These are phyloP conservation scores for Bradypus variegatus DNA, from an alignment of 2,797 vertebrate genomes.

Conservation along the genomic window DNA sequence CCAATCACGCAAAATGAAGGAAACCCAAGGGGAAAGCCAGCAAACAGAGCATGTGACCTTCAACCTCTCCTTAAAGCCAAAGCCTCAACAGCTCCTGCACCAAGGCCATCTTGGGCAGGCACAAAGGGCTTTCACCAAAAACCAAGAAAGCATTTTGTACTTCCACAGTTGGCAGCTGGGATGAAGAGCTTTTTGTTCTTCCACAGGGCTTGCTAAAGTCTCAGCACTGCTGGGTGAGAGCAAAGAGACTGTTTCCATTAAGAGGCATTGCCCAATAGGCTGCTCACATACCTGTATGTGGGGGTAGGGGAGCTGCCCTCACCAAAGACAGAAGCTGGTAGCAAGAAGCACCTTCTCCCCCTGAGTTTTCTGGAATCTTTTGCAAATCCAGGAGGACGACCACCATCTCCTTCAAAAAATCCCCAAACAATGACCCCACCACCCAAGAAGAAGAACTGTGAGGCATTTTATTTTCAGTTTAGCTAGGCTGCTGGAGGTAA, in stretches of 20 bases:
- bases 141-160: slow-evolving; percentile 41
- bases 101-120: slow-evolving; percentile 53
- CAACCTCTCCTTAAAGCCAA: slow-evolving; percentile 25
- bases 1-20: not conserved
- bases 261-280: not conserved
- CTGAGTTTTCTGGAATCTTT: not conserved
- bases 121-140: slow-evolving; percentile 24
- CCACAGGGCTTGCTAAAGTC: slow-evolving; percentile 44
- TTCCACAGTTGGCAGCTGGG: slow-evolving; percentile 18
- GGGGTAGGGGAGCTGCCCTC: not conserved
- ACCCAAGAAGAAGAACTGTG: slow-evolving; percentile 29
- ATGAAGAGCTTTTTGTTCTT: slow-evolving; percentile 35
- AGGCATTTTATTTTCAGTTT: not conserved
- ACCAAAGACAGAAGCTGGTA: not conserved
- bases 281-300: not conserved
- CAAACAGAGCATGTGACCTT: not conserved
- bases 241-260: not conserved
- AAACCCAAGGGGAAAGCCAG: not conserved
- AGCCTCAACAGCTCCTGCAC: slow-evolving; percentile 42
- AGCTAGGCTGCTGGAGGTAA: slow-evolving; percentile 39
- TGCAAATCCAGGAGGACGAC: not conserved
- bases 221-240: slow-evolving; percentile 12
- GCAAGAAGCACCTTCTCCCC: not conserved
- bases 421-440: slow-evolving; percentile 41
- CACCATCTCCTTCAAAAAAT: not conserved